phyloP scores from a whole-genome alignment of 2,113 vertebrate species.

The Micromys minutus region DNA sequence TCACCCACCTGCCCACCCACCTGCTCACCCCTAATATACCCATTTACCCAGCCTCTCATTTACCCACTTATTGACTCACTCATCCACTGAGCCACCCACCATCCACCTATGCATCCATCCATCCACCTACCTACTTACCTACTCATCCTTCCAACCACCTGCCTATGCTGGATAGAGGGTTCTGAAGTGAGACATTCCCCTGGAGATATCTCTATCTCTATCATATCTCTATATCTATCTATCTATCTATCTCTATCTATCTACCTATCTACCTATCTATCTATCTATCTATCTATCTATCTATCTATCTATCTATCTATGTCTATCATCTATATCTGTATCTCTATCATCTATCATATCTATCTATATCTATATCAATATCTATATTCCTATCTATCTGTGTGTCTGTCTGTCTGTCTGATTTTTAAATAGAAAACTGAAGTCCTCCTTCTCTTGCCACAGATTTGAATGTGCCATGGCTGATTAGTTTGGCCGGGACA shows the following conservation, averaged over 20 bases:
- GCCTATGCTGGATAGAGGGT: too few species aligned
- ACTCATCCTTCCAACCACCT: background rate
- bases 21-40: background rate
- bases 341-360: too few species aligned
- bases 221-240: accelerated
- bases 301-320: background rate
- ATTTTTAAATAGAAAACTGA: constrained; percentile 49
- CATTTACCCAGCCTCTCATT: too few species aligned
- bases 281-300: background rate
- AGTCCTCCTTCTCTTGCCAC: constrained; percentile 21
- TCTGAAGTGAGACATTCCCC: too few species aligned
- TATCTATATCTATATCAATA: too few species aligned
- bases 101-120: too few species aligned
- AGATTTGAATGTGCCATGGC: constrained; percentile 2
- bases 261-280: background rate
- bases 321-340: accelerated
- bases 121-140: too few species aligned
- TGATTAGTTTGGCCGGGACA: constrained; percentile 28
- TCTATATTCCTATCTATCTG: background rate
- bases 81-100: accelerated
- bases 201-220: too few species aligned
- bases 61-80: background rate
- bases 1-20: background rate
- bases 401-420: too few species aligned
- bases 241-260: background rate